Base-by-base conservation (phyloP, 2,113 vertebrate species). In the Philantomba maxwellii region DNA sequence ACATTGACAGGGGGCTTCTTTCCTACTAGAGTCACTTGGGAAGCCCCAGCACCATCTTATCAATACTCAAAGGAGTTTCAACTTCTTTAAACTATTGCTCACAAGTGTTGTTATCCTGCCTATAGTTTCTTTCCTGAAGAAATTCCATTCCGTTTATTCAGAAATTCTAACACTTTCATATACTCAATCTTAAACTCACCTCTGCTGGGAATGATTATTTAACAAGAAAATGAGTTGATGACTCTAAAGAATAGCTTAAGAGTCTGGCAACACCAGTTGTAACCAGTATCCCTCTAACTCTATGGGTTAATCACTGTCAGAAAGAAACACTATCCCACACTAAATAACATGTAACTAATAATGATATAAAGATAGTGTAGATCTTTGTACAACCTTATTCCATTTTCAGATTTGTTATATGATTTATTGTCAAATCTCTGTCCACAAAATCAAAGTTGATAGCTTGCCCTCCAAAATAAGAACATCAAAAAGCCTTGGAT, bases 21-120 rank as follows among this genome's bases (percentile, higher is more conserved):
- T 26, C 7, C 36, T 26, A 43, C 70, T 75, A 75, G 70, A 3
- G 5, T 25, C 70, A 25, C 21, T 25, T 43, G 36, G 12, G 36
- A 43, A 43, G 70, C 36, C 70, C 23, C 36, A 43, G 70, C 70
- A 43, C 23, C 36, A 7, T 73, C 80, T 60, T 43, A 51, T 84
- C 66, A 83, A 26, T 39, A 92, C 47, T 45, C 47, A 87, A 87
- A 82, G 49, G 28, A 19, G 16, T 39, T 87, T 80, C 6, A 23
- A 21, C 21, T 26, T 94, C 84, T 93, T 96, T 89, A 95, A 95
- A 94, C 36, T 82, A 45, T 28, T 91, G 28, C 16, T 92, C 33
- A 51, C 36, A 95, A 77, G 19, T 25, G 12, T 53, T 88, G 66
- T 51, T 45, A 66, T 43, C 10, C 55, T 97, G 55, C 23, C 36